Base-by-base conservation (phyloP, 2,113 vertebrate genomes). In the Thryonomys swinderianus region DNA sequence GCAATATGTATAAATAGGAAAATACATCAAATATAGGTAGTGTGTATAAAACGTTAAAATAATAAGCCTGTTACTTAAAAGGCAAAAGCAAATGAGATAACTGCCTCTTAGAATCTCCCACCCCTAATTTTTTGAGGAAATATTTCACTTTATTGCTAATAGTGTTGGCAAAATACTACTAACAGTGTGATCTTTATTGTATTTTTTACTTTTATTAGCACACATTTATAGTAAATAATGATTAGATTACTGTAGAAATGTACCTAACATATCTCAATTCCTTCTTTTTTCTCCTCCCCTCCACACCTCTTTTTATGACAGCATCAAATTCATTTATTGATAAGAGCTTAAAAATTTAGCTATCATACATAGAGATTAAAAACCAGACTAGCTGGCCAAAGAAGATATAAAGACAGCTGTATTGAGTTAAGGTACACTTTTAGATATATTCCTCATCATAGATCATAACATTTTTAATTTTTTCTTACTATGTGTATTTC, bases 91-190 rank as follows among this genome's bases (percentile, higher is more conserved):
- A 97, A 79, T 12, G 23, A 81, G 74, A 42, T 73, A 78, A 1
- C 59, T 34, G 4, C 66, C 12, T 83, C 81, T 88, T 76, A 66
- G 11, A 13, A 86, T 66, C 62, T 30, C 5, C 34, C 74, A 90
- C 10, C 2, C 1, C 14, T 37, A 86, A 66, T 64, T 78, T 11
- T 82, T 94, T 73, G 62, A 96, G 42, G 66, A 95, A 91, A 42
- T 3, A 91, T 93, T 96, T 96, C 17, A 57, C 48, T 95, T 94
- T 84, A 48, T 18, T 79, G 62, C 20, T 79, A 79, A 16, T 9
- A 86, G 20, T 67, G 18, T 32, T 23, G 25, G 62, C 7, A 88
- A 78, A 95, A 89, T 67, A 94, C 62, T 55, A 85, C 6, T 79
- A 32, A 82, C 55, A 66, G 8, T 76, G 48, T 93, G 8, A 6